phyloP scores from a whole-genome alignment of 1,140 invertebrate species.

The Drosophila carrolli region DNA sequence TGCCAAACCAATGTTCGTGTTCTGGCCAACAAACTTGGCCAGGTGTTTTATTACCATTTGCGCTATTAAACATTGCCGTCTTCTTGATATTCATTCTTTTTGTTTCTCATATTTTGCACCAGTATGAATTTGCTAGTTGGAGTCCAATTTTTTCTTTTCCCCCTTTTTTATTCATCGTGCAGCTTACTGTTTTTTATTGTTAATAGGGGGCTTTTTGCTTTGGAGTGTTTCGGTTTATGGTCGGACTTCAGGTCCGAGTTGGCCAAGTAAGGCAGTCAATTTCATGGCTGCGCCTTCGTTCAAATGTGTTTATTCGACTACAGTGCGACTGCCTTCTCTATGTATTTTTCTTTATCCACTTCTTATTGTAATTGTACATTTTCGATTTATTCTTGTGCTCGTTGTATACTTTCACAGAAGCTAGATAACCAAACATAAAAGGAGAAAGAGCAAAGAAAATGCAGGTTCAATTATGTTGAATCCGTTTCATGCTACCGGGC shows the following conservation, averaged over 20 bases:
- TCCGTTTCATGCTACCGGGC: conserved; percentile 52
- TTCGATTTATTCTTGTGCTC: conserved; percentile 59
- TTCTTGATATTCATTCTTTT: conserved; percentile 3
- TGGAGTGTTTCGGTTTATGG: conserved; percentile 21
- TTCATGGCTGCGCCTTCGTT: conserved; percentile 71
- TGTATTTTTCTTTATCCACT: conserved; percentile 13
- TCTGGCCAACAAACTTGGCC: conserved; percentile 57
- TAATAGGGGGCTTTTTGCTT: conserved; percentile 19
- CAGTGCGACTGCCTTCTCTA: conserved; percentile 39
- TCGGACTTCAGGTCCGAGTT: conserved; percentile 30
- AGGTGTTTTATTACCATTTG: conserved; percentile 79
- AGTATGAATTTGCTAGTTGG: conserved; percentile 60
- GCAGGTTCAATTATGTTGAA: conserved; percentile 47
- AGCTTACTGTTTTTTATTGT: conserved; percentile 39
- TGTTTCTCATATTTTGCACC: conserved; percentile 60
- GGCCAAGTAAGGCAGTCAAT: conserved; percentile 75
- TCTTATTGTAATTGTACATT: conserved; percentile 62
- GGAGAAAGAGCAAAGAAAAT: not conserved
- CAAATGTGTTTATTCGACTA: conserved; percentile 62
- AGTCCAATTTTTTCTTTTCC: conserved; percentile 16
- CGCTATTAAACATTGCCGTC: conserved; percentile 50
- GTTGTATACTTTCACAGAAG: conserved; percentile 66
- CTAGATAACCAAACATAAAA: not conserved
- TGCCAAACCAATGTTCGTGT: conserved; percentile 72
- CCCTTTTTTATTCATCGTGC: conserved; percentile 16